Evolutionary conservation across 2,797 vertebrate species (phyloP), one percentile per base, ranked within the genome.

Genomic region (Meriones psammophilus): DNA sequence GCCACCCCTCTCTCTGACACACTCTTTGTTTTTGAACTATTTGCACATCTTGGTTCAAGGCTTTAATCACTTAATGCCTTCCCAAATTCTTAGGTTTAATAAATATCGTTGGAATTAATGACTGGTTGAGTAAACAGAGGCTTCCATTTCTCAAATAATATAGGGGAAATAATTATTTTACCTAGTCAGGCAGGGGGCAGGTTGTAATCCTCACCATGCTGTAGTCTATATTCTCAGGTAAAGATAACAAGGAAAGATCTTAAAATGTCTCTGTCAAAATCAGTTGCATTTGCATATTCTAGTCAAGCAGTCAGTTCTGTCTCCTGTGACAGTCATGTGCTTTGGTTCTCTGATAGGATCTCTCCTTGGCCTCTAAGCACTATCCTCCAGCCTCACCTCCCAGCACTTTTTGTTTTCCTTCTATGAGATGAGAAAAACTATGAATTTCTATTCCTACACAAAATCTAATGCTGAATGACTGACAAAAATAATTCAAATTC

Each of bases 401-500:
- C 15, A 58, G 33, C 36, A 73, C 12, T 46, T 95, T 46, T 22
- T 87, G 88, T 58, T 88, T 33, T 79, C 94, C 5, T 79, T 22
- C 76, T 97, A 28, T 96, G 28, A 94, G 56, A 96, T 94, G 28
- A 36, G 36, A 66, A 91, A 92, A 96, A 62, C 50, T 92, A 42
- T 78, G 80, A 77, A 66, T 95, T 76, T 91, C 68, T 92, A 90
- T 84, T 97, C 78, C 83, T 80, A 18, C 8, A 18, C 17, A 91
- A 46, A 28, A 33, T 36, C 12, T 94, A n/a, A 68, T 95, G 60
- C 66, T 68, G 69, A 96, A 46, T 69, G 71, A 94, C 33, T 28
- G 18, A 85, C 33, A 89, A 95, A 96, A 96, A 88, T 85, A 68
- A 94, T 68, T 81, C 26, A 76, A 22, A 90, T 94, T 86, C 13